These are phyloP conservation scores for Eolophus roseicapilla DNA, from an alignment of 2,113 vertebrate species.

Conservation along the genomic window DNA sequence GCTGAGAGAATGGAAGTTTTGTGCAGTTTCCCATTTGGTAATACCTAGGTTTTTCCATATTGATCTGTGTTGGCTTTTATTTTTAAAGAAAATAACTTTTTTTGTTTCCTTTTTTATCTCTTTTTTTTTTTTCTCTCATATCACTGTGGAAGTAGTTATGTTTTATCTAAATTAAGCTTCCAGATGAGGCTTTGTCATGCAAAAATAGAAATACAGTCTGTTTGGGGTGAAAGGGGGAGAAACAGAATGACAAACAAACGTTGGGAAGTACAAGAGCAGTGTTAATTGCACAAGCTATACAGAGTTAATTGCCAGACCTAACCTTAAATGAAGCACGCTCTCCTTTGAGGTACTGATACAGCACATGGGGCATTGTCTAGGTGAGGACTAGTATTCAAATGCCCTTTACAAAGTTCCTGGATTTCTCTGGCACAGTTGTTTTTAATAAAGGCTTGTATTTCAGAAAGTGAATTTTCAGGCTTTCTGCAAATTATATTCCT, in stretches of 20 bases:
- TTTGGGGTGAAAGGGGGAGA: neutral
- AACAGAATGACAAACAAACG: neutral
- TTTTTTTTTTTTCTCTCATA: neutral
- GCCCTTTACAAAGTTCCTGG: neutral
- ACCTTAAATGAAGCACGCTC: neutral
- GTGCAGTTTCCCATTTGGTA: neutral
- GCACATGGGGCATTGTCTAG: neutral
- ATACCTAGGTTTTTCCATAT: neutral
- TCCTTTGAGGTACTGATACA: neutral
- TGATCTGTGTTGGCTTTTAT: neutral
- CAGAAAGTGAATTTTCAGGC: neutral
- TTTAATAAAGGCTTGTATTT: neutral
- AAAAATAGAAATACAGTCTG: neutral
- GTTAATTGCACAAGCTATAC: neutral
- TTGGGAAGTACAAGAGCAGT: neutral
- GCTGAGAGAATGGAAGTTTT: slow-evolving; percentile 23
- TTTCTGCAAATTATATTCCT: neutral
- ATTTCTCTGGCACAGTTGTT: neutral
- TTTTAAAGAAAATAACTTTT: neutral
- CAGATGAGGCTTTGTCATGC: neutral
- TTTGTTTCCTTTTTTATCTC: neutral
- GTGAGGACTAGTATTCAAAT: neutral
- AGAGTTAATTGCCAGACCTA: neutral
- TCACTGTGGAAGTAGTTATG: neutral
- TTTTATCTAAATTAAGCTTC: neutral